Conservation (phyloP, 2,113 vertebrate genomes). For the Lucifuga dentata region DNA sequence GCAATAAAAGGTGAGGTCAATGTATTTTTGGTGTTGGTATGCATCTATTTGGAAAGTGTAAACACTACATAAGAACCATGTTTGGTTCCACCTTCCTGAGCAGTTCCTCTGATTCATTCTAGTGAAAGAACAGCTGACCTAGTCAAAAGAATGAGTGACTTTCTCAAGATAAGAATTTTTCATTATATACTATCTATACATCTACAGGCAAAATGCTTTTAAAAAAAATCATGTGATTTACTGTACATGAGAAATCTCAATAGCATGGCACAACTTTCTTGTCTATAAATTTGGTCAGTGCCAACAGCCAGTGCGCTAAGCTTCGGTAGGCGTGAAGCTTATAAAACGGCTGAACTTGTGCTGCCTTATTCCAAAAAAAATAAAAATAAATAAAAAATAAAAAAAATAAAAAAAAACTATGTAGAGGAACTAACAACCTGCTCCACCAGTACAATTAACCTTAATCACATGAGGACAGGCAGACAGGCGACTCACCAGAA, state of each 20-base stretch:
- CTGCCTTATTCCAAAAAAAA: slow-evolving; percentile 48
- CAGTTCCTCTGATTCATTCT: slow-evolving; percentile 67
- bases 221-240: slow-evolving; percentile 47
- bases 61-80: slow-evolving; percentile 76
- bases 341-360: slow-evolving; percentile 50
- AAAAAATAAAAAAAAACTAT: too few species aligned
- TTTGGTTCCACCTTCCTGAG: slow-evolving; percentile 82
- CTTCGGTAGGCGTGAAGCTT: slow-evolving; percentile 44
- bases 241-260: slow-evolving; percentile 50
- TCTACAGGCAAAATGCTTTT: slow-evolving; percentile 44
- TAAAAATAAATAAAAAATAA: too few species aligned
- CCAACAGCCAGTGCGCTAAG: slow-evolving; percentile 48
- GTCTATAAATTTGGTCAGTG: slow-evolving; percentile 55
- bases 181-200: slow-evolving; percentile 53
- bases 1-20: slow-evolving; percentile 60
- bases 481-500: slow-evolving; percentile 7
- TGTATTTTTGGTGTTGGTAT: slow-evolving; percentile 78
- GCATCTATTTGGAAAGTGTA: slow-evolving; percentile 80
- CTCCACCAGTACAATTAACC: slow-evolving; percentile 21
- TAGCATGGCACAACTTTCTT: slow-evolving; percentile 38
- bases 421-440: slow-evolving; percentile 36
- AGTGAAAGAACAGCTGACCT: slow-evolving; percentile 57
- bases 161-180: slow-evolving; percentile 56
- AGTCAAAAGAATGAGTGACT: slow-evolving; percentile 62
- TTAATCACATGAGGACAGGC: slow-evolving; percentile 41